A percentile compares a stretch with the other conserved stretches of the same genome.
Conservation (phyloP, 2,113 vertebrate genomes). For the Aphyosemion australe region DNA sequence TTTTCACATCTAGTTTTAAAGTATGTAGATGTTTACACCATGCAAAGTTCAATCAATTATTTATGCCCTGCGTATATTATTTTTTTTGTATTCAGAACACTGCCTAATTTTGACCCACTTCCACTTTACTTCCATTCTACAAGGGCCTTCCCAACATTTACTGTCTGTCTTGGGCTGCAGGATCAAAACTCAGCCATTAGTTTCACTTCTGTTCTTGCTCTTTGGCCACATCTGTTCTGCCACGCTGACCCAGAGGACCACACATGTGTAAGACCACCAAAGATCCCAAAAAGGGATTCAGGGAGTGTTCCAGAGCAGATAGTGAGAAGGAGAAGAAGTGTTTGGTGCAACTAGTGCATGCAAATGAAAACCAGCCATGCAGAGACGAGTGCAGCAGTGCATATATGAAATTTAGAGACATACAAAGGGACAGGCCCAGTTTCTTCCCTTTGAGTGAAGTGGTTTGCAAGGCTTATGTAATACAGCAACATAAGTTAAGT, state of each 20-base stretch:
- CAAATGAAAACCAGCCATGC: conserved; percentile 20
- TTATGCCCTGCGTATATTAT: no score
- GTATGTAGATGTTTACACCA: no score
- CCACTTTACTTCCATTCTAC: no score
- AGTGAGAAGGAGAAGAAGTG: no score
- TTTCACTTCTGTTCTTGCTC: neutral
- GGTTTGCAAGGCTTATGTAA: conserved; percentile 2
- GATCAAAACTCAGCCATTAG: no score
- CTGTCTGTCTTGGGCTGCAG: no score
- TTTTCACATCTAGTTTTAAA: no score
- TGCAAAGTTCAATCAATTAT: no score
- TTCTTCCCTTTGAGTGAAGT: neutral
- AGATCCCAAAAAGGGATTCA: conserved; percentile 12
- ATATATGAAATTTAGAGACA: conserved; percentile 12
- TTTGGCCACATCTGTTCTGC: conserved; percentile 35
- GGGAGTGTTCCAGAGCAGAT: no score
- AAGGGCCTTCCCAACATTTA: no score
- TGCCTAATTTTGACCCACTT: no score
- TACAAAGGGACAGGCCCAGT: conserved; percentile 34
- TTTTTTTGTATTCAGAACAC: no score
- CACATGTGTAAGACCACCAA: conserved; percentile 59
- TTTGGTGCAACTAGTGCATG: neutral
- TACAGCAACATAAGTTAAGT: neutral
- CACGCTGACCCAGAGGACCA: conserved; percentile 38
- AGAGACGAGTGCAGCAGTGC: neutral